Evolutionary conservation across 2,888 invertebrate species (phyloP).

Genomic region (Embidobia sp.): DNA sequence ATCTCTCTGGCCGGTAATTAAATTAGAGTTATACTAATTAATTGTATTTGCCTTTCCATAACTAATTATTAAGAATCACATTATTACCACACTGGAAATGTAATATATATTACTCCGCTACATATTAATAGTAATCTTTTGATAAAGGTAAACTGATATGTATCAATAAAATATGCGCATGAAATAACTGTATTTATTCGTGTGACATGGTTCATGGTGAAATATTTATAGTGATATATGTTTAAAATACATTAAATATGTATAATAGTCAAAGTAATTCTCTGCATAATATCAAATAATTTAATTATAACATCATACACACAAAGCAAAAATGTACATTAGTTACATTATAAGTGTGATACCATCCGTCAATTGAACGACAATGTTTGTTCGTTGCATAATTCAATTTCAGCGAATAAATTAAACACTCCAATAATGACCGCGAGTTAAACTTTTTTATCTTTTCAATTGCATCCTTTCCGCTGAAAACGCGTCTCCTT

Average conservation of each 20-base stretch:
- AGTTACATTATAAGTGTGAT: slow-evolving; percentile 16
- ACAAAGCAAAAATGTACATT: slow-evolving; percentile 10
- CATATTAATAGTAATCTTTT: slow-evolving; percentile 50
- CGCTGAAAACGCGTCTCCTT: no score
- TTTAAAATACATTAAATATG: slow-evolving; percentile 42
- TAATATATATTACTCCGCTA: slow-evolving; percentile 22
- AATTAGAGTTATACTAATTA: slow-evolving; percentile 39
- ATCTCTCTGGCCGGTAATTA: slow-evolving; percentile 1
- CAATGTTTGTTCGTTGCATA: slow-evolving; percentile 25
- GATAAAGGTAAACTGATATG: slow-evolving; percentile 48
- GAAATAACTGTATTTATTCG: slow-evolving; percentile 31
- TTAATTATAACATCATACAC: slow-evolving; percentile 3
- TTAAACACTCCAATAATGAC: slow-evolving; percentile 20
- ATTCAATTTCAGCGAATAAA: slow-evolving; percentile 19
- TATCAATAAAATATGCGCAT: slow-evolving; percentile 37
- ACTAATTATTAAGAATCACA: slow-evolving; percentile 49
- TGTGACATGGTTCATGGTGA: slow-evolving; percentile 15
- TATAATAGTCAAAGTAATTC: slow-evolving; percentile 24
- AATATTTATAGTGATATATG: slow-evolving; percentile 35
- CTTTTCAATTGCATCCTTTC: slow-evolving; percentile 16
- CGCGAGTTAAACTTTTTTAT: slow-evolving; percentile 14
- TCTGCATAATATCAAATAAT: slow-evolving; percentile 7
- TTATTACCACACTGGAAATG: slow-evolving; percentile 27
- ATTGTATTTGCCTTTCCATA: slow-evolving; percentile 27
- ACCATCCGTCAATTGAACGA: slow-evolving; percentile 22